Conservation (phyloP, 2,888 invertebrate species). For the Melikaiella ostensackeni region DNA sequence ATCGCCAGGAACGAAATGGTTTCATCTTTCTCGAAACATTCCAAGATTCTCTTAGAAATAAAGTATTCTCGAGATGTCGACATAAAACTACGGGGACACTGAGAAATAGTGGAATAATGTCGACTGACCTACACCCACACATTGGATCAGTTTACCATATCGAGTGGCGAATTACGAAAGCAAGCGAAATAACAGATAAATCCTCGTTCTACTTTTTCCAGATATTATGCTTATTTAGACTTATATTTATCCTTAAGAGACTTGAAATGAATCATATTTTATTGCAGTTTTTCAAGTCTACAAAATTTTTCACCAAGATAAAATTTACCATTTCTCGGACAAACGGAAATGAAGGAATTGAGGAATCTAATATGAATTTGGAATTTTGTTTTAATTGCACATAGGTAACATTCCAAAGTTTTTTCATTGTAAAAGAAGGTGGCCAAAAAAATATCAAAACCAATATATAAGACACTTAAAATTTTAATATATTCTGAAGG, state of each 20-base stretch:
- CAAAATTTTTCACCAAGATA: too few species aligned
- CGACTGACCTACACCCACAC: conserved; percentile 32
- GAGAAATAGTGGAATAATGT: conserved; percentile 21
- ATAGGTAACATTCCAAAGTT: too few species aligned
- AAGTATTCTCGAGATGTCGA: conserved; percentile 27
- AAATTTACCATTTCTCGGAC: too few species aligned
- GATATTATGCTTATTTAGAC: conserved; percentile 9
- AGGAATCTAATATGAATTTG: too few species aligned
- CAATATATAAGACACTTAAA: too few species aligned
- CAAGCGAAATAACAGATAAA: conserved; percentile 30
- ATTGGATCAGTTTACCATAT: conserved; percentile 21
- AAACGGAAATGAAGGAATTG: too few species aligned
- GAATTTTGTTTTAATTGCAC: too few species aligned
- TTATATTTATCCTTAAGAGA: not conserved
- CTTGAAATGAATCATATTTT: not conserved
- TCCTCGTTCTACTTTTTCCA: conserved; percentile 28
- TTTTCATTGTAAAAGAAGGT: too few species aligned
- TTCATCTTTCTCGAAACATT: conserved; percentile 28
- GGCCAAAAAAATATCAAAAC: too few species aligned
- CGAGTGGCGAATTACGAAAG: conserved; percentile 33
- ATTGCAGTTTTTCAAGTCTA: not conserved
- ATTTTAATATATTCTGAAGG: too few species aligned
- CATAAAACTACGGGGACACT: conserved; percentile 18
- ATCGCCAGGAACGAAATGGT: not conserved
- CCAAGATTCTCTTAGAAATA: not conserved